Conservation (phyloP, 2,113 vertebrate genomes). For the Lamprologus tigripictilis region DNA sequence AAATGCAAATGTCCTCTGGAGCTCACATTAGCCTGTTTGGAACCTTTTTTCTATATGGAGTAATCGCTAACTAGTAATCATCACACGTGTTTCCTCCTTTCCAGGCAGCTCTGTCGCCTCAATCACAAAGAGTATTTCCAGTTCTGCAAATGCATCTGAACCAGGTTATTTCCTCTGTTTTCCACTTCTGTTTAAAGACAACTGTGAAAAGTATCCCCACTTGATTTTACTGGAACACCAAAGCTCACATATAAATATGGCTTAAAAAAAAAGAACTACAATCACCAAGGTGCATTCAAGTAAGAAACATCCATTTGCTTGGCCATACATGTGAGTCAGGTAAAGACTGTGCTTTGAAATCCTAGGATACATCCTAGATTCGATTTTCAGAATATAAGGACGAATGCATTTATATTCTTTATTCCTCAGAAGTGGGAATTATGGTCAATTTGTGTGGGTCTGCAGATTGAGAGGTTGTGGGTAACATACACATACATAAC, state of each 20-base stretch:
- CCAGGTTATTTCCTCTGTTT: background rate
- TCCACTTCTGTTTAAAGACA: background rate
- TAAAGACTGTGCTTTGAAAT: background rate
- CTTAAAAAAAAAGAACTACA: background rate
- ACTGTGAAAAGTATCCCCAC: background rate
- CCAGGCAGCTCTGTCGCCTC: background rate
- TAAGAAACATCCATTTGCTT: rapidly evolving
- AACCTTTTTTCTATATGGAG: background rate
- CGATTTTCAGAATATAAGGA: rapidly evolving
- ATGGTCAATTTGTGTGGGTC: background rate
- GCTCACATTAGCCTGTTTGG: background rate
- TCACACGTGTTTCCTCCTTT: background rate
- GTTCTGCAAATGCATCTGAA: background rate
- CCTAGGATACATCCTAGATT: background rate
- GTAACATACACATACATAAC: rapidly evolving
- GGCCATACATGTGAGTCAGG: background rate
- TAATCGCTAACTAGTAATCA: background rate
- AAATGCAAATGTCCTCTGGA: background rate
- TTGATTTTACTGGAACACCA: background rate
- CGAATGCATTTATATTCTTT: rapidly evolving
- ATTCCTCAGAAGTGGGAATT: rapidly evolving
- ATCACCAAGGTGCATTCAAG: background rate
- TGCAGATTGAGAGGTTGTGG: background rate
- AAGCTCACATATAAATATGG: background rate
- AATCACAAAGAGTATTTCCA: background rate